Evolutionary conservation across 2,113 vertebrate species (phyloP), one percentile per base, ranked within the genome.

Genomic region (Genyomyrus donnyi): DNA sequence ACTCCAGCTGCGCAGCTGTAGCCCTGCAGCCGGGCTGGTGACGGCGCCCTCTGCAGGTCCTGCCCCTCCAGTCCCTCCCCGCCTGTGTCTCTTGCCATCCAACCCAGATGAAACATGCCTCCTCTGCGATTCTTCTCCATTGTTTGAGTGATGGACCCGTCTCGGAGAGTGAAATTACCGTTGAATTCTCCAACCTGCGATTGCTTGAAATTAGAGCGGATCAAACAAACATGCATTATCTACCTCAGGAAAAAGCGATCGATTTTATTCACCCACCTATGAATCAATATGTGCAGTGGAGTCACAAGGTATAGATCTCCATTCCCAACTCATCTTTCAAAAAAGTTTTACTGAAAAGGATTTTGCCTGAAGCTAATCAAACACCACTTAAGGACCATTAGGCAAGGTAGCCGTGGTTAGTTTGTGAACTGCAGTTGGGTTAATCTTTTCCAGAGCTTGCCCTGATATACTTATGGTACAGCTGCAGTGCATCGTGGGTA

Each of bases 201-300:
- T 91, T 91, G 92, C 93, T 94, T 93, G 93, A 93, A 94, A 91
- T 93, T 83, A 90, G 94, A 94, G 94, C 7, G 93, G 95, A 94
- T 94, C 94, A 95, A 95, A 95, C 94, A 95, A 93, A 93, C 93
- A 95, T 94, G 93, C 95, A 95, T 96, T 95, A 95, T 96, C 96
- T 96, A 96, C 96, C 96, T 96, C 96, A 96, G 93, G 95, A 95
- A 90, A 86, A 90, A 84, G 58, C 80, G 95, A 96, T 96, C 94
- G 89, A 95, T 95, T 94, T 94, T 93, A 94, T 95, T 94, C 93
- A 49, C 92, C 94, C 93, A 93, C 94, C 94, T 93, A 90, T 92
- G 91, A 94, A 95, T 96, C 95, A 92, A 95, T 96, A 95, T 95
- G 95, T 96, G 96, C 95, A 95, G 94, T 93, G 93, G 94, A 93